Base-by-base conservation (phyloP, 1,140 invertebrate species). In the Chrysopa pallens region DNA sequence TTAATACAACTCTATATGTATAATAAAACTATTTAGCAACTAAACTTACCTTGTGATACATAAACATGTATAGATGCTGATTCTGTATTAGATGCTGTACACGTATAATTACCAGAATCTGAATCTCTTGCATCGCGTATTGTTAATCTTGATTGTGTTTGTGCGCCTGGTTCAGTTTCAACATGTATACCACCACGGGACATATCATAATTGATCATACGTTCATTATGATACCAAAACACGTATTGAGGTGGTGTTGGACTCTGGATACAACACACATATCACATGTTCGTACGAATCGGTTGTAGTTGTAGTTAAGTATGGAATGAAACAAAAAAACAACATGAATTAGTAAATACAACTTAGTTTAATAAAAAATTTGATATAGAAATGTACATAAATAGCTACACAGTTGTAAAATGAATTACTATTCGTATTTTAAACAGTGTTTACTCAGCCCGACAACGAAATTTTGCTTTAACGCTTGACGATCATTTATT, bases 201-300 rank as follows among this genome's bases (percentile, higher is more conserved):
- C 29, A 77, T 83, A 62, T 90, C 86, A 60, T 89, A 91, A 67
- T 90, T 91, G 65, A 90, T 88, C 80, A 90, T 87, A 42, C 80
- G 76, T 55, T 86, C 81, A 66, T 90, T 88, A 64, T 89, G 85
- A 64, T 84, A 87, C 85, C 84, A 88, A 67, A 87, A 87, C 39
- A 89, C 84, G 66, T 84, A 89, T 60, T 87, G 84, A 15, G 85
- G 85, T 39, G 84, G 83, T 50, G 80, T 84, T 33, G 84, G 84
- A 58, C 84, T 88, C 84, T 88, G 70, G 70, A 73, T 38, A 33
- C n/a, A 6, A 31, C 29, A 31, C 13, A 41, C 15, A n/a, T n/a
- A n/a, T n/a, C n/a, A n/a, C n/a, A n/a, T n/a, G n/a, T n/a, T n/a
- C n/a, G n/a, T n/a, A 23, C 17, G 17, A 23, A n/a, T n/a, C n/a